These are phyloP conservation scores for Drosophila aldrichi DNA, from an alignment of 2,888 invertebrate species.

Conservation along the genomic window DNA sequence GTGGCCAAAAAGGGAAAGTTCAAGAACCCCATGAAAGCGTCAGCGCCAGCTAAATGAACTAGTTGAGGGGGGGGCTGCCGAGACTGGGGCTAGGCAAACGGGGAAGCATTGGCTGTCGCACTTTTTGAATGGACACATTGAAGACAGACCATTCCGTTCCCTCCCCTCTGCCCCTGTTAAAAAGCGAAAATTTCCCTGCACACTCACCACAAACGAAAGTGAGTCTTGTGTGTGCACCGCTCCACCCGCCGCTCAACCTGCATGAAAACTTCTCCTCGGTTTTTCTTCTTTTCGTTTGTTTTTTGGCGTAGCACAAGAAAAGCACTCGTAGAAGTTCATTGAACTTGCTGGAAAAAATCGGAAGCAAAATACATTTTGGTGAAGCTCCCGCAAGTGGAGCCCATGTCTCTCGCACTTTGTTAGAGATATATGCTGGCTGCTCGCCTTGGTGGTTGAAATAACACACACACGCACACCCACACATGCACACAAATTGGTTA, in stretches of 20 bases:
- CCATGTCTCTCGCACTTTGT: conserved; percentile 24
- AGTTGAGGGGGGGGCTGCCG: background rate
- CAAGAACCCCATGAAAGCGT: conserved; percentile 78
- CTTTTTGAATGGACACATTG: conserved; percentile 53
- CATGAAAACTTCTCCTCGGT: conserved; percentile 37
- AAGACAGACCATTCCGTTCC: background rate
- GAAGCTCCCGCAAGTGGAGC: conserved; percentile 38
- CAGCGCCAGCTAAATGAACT: conserved; percentile 44
- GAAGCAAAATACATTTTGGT: conserved; percentile 40
- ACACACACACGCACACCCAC: background rate
- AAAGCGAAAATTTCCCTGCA: conserved; percentile 32
- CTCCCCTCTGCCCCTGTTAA: background rate
- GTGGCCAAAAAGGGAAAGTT: conserved; percentile 58
- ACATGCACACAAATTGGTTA: conserved; percentile 48
- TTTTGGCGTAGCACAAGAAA: conserved; percentile 61
- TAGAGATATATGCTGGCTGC: conserved; percentile 14
- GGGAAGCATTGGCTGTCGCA: conserved; percentile 53
- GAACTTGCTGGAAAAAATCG: conserved; percentile 56
- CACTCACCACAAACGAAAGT: conserved; percentile 67
- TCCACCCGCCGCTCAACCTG: background rate
- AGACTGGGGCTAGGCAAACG: background rate
- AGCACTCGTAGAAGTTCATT: conserved; percentile 59
- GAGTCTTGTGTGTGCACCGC: conserved; percentile 45
- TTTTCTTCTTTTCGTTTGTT: conserved; percentile 14
- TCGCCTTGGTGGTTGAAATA: conserved; percentile 47